Conservation (phyloP, 1,140 invertebrate genomes). For the Nixonia krombeini region DNA sequence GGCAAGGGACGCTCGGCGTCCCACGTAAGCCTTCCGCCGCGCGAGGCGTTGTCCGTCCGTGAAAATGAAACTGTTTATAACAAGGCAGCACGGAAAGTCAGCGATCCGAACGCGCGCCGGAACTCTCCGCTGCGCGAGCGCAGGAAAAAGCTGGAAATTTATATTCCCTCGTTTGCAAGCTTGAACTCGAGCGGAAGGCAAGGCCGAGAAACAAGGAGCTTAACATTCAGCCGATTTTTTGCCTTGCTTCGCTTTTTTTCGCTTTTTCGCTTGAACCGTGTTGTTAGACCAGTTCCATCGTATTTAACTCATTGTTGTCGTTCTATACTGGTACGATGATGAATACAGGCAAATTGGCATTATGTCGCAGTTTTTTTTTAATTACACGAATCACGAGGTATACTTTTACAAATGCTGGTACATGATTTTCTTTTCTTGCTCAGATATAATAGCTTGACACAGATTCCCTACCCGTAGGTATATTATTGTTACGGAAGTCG, state of each 20-base stretch:
- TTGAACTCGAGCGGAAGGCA: conserved; percentile 41
- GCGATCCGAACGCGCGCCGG: conserved; percentile 33
- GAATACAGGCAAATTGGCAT: no score
- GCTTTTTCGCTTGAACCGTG: neutral
- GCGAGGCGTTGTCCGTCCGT: conserved; percentile 32
- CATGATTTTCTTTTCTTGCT: no score
- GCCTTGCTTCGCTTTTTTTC: conserved; percentile 11
- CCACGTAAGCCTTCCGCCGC: conserved; percentile 35
- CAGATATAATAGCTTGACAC: no score
- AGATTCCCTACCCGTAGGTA: no score
- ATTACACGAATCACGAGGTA: no score
- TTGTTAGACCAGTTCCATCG: conserved; percentile 1
- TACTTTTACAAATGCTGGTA: no score
- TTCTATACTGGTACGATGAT: neutral
- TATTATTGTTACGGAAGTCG: no score
- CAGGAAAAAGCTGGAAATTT: conserved; percentile 46
- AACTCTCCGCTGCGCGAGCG: conserved; percentile 24
- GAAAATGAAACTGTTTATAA: conserved; percentile 51
- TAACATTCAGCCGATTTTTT: conserved; percentile 37
- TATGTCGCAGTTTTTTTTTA: no score
- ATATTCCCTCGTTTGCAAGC: conserved; percentile 48
- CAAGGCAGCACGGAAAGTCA: conserved; percentile 43
- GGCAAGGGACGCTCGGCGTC: conserved; percentile 37
- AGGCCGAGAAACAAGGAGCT: conserved; percentile 46
- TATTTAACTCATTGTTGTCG: conserved; percentile 1